phyloP scores from a whole-genome alignment of 2,113 vertebrate species.

The Pelvicachromis taeniatus region DNA sequence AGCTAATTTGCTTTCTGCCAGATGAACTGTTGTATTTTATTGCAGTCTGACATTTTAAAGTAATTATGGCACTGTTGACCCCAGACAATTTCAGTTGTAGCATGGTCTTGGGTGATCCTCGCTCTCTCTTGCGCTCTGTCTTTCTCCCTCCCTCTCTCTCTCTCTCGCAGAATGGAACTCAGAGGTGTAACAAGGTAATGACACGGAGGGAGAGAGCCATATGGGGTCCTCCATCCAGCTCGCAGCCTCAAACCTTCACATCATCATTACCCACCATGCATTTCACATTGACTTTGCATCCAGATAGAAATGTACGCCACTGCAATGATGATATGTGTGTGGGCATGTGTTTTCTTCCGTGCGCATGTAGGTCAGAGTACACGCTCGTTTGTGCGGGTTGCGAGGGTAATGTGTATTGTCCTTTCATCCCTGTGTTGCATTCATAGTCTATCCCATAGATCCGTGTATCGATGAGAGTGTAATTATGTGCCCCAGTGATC shows the following conservation, averaged over 20 bases:
- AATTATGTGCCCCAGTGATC: constrained; percentile 80
- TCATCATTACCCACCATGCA: constrained; percentile 86
- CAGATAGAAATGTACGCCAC: constrained; percentile 54
- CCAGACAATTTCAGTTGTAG: constrained; percentile 99
- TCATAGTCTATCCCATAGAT: constrained; percentile 68
- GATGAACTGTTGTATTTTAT: constrained; percentile 99
- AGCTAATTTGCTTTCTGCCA: constrained; percentile 99
- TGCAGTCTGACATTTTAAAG: constrained; percentile 99
- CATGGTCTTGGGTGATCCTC: constrained; percentile 90
- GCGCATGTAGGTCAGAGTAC: constrained; percentile 4
- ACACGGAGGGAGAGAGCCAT: constrained; percentile 99
- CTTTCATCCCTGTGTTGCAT: constrained; percentile 64
- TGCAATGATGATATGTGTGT: constrained; percentile 25
- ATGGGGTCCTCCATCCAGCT: constrained; percentile 94
- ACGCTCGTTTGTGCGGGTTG: background rate
- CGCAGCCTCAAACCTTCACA: constrained; percentile 83
- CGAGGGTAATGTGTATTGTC: constrained; percentile 52
- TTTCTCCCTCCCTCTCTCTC: constrained; percentile 70
- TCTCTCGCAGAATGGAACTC: constrained; percentile 93
- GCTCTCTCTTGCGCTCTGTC: constrained; percentile 15
- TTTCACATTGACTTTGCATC: constrained; percentile 72
- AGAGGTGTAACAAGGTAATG: constrained; percentile 99
- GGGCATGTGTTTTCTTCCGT: constrained; percentile 38
- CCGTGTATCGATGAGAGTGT: constrained; percentile 76
- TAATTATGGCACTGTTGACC: constrained; percentile 99